phyloP scores from a whole-genome alignment of 2,113 vertebrate genomes.

The Ornithorhynchus anatinus region DNA sequence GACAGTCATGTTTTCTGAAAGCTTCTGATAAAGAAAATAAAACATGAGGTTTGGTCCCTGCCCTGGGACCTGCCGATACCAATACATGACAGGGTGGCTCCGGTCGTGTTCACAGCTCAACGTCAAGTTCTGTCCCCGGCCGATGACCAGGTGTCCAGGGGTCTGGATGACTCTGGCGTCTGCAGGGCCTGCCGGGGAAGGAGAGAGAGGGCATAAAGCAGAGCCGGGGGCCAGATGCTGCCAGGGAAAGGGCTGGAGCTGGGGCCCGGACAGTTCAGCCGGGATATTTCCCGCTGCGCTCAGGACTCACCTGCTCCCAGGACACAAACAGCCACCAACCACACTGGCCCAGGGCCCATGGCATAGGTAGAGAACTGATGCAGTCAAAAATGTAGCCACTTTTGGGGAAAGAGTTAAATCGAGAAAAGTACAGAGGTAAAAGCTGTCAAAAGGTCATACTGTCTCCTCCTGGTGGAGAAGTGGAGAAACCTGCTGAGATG shows the following conservation, averaged over 20 bases:
- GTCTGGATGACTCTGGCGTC: conserved; percentile 12
- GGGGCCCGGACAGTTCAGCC: not conserved
- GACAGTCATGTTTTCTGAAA: not conserved
- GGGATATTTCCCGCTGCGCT: not conserved
- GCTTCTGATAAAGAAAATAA: not conserved
- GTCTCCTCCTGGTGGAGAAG: no score
- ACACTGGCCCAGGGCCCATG: not conserved
- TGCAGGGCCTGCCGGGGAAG: not conserved
- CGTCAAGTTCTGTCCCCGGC: not conserved
- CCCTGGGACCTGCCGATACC: conserved; percentile 14
- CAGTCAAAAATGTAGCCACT: no score
- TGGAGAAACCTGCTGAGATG: no score
- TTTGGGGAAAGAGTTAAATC: not conserved
- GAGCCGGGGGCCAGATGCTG: not conserved
- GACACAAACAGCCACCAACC: not conserved
- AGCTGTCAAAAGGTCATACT: no score
- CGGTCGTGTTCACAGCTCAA: not conserved
- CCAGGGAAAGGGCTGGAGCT: not conserved
- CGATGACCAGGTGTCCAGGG: not conserved
- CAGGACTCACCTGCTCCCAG: not conserved
- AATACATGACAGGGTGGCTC: not conserved
- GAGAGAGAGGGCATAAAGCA: not conserved
- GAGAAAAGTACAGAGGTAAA: rapidly evolving
- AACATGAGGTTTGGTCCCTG: conserved; percentile 3
- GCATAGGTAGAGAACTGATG: no score